Conservation (phyloP, 2,113 vertebrate species). For the Falco punctatus region DNA sequence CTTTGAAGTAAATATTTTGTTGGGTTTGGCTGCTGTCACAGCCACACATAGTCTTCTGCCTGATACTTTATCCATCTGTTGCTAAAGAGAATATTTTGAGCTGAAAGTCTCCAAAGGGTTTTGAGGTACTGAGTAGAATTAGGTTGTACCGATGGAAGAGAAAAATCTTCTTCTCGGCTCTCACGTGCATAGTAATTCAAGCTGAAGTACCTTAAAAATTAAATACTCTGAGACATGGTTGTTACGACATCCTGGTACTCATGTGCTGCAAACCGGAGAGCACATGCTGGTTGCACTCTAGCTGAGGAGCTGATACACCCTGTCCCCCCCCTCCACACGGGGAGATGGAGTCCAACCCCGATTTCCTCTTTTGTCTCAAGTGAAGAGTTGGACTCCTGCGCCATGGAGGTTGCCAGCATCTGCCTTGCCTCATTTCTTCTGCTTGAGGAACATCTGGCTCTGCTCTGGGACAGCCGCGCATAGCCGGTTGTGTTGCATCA, state of each 20-base stretch:
- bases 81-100: neutral
- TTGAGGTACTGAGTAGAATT: neutral
- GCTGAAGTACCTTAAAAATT: neutral
- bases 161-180: neutral
- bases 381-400: neutral
- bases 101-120: neutral
- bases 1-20: conserved; percentile 55
- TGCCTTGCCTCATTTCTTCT: conserved; percentile 5
- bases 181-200: neutral
- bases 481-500: neutral
- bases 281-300: rapidly evolving
- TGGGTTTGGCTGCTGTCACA: conserved; percentile 45
- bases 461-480: neutral
- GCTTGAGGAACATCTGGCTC: neutral
- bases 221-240: neutral
- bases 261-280: neutral
- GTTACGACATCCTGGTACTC: neutral
- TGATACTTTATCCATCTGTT: conserved; percentile 53
- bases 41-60: neutral
- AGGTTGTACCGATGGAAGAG: neutral
- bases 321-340: neutral
- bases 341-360: neutral
- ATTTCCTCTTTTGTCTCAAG: neutral
- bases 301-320: neutral
- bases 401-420: neutral